Percentiles rank a stretch among this genome's conserved stretches.
These are phyloP conservation scores for Dione juno DNA, from an alignment of 2,888 invertebrate species.

Conservation along the genomic window DNA sequence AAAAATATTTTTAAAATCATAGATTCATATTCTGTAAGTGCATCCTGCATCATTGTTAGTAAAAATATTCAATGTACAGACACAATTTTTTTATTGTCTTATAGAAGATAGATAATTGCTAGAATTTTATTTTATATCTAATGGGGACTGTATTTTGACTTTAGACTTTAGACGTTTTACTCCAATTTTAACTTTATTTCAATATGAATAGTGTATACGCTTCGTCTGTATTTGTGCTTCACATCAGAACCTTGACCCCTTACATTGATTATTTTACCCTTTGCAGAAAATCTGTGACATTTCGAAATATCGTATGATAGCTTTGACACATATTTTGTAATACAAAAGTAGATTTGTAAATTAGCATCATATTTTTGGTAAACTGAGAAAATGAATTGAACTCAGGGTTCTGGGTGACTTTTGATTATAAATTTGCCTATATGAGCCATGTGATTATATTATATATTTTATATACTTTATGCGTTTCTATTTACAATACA, in stretches of 20 bases:
- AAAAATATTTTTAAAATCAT: too few relatives aligned
- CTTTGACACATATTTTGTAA: conserved; percentile 29
- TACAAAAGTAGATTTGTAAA: conserved; percentile 27
- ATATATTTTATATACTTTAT: too few relatives aligned
- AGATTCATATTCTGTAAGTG: too few relatives aligned
- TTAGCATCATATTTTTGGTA: conserved; percentile 16
- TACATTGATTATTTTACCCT: conserved; percentile 57
- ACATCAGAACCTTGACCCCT: conserved; percentile 61
- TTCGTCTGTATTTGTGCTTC: conserved; percentile 20
- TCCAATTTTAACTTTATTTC: not conserved
- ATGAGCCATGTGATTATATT: not conserved
- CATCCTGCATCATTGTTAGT: too few relatives aligned
- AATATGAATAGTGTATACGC: conserved; percentile 24
- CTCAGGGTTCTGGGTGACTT: not conserved
- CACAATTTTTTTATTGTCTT: too few relatives aligned
- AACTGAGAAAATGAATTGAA: not conserved
- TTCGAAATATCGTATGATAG: conserved; percentile 49
- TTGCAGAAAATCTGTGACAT: conserved; percentile 65
- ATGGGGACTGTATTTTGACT: too few relatives aligned
- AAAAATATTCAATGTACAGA: too few relatives aligned
- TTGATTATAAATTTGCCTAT: not conserved
- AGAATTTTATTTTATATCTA: too few relatives aligned
- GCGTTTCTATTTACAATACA: not conserved
- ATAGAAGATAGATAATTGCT: too few relatives aligned
- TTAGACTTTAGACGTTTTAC: too few relatives aligned